Evolutionary conservation across 2,797 vertebrate species (phyloP), one percentile per base, ranked within the genome.

Genomic region (Epinephelus coioides): DNA sequence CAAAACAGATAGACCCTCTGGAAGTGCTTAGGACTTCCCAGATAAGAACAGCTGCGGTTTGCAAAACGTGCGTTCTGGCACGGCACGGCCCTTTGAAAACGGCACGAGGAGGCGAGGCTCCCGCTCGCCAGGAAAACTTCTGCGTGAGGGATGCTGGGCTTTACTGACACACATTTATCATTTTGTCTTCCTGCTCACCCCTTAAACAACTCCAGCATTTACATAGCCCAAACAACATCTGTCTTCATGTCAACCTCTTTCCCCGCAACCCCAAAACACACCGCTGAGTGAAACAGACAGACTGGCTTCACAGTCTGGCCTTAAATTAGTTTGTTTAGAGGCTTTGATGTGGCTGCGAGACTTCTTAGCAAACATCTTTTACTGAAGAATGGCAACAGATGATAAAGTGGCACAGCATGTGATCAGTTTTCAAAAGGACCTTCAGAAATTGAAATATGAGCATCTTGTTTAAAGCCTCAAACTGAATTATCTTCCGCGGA

Each of bases 161-260:
- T 81, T 69, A 53, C 73, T 75, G 68, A 85, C 77, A 82, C 62
- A 44, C 88, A 85, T 94, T 92, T 72, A 93, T 94, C 88, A 93
- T 88, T 69, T 82, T 76, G 75, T 87, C 79, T 90, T 82, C 71
- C 78, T 63, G 62, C 84, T 82, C 86, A 79, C 78, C 73, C 78
- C 18, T 82, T 88, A 85, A 93, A 91, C 85, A 89, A 85, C 61
- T 79, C 69, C 85, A 91, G 83, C 78, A 90, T 92, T 86, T 88
- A 77, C 73, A 77, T 84, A 51, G 57, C 27, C 68, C 69, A 84
- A 85, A 86, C 79, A 87, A 88, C 87, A 94, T 94, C 89, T 83
- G 88, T 93, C 90, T 93, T 81, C 60, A 76, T 86, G 86, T 88
- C 83, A 89, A 34, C 56, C 64, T 76, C 73, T 59, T 69, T 8